phyloP scores from a whole-genome alignment of 2,797 vertebrate genomes.

The Smutsia temminckii region DNA sequence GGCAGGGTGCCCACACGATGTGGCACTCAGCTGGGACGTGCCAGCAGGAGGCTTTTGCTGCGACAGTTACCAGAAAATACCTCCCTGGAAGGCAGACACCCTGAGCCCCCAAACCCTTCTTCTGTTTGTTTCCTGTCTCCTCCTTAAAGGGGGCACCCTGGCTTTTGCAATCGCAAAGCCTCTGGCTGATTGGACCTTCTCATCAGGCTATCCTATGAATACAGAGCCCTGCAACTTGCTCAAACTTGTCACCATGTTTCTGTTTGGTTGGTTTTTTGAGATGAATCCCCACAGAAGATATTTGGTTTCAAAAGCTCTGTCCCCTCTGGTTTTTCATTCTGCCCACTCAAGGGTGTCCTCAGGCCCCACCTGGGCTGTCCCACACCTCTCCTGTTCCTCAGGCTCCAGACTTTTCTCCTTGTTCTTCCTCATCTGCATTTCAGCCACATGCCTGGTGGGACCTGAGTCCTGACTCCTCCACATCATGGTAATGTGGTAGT shows the following conservation, averaged over 20 bases:
- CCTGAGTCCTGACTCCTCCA: not conserved
- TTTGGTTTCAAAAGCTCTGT: not conserved
- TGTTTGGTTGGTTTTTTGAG: not conserved
- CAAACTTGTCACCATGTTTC: not conserved
- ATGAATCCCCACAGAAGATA: not conserved
- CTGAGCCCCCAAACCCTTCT: not conserved
- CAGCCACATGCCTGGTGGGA: not conserved
- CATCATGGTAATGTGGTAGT: not conserved
- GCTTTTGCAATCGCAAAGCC: conserved; percentile 37
- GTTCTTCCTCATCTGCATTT: not conserved
- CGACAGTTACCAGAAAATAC: not conserved
- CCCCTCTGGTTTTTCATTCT: not conserved
- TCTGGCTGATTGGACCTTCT: conserved; percentile 51
- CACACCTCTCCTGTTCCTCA: rapidly evolving
- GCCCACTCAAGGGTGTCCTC: not conserved
- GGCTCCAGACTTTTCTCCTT: not conserved
- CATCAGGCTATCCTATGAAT: not conserved
- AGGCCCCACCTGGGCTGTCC: rapidly evolving
- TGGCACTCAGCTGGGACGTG: not conserved
- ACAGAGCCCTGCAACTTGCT: not conserved
- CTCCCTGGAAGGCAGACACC: not conserved
- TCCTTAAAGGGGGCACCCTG: conserved; percentile 16
- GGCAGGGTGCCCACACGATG: not conserved
- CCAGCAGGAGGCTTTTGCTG: not conserved
- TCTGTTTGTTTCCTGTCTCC: not conserved